Evolutionary conservation across 2,888 invertebrate genomes (phyloP).

Genomic region (Micropterix aruncella): DNA sequence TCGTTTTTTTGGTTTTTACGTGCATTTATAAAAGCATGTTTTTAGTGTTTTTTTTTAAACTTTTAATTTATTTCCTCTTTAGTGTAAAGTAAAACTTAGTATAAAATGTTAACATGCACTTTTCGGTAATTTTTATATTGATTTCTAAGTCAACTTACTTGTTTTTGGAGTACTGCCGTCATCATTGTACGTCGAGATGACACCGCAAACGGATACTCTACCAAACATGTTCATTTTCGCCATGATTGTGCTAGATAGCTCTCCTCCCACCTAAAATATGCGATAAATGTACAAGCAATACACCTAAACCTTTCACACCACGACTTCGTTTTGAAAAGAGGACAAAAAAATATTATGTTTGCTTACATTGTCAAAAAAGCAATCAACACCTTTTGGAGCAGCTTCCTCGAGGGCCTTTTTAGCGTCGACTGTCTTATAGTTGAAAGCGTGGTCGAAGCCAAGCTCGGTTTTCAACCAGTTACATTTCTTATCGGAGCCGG

Average conservation of each 20-base stretch:
- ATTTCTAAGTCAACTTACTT: neutral
- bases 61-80: too few relatives aligned
- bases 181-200: constrained; percentile 48
- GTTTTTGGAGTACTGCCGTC: constrained; percentile 25
- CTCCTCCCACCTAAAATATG: constrained; percentile 41
- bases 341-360: too few relatives aligned
- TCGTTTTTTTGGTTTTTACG: too few relatives aligned
- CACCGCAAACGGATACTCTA: constrained; percentile 48
- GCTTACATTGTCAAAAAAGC: constrained; percentile 62
- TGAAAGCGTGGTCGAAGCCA: constrained; percentile 55
- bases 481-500: constrained; percentile 57
- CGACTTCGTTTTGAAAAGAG: too few relatives aligned
- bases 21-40: too few relatives aligned
- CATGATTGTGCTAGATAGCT: constrained; percentile 41
- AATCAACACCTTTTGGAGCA: constrained; percentile 57
- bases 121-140: too few relatives aligned
- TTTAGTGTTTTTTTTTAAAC: too few relatives aligned
- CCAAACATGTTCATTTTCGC: constrained; percentile 47
- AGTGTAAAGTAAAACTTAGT: too few relatives aligned
- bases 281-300: too few relatives aligned
- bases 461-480: constrained; percentile 48
- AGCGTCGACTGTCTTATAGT: constrained; percentile 52
- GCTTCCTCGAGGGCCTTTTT: constrained; percentile 38
- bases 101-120: too few relatives aligned
- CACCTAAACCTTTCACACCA: too few relatives aligned